These are phyloP conservation scores for Dynastes hyllus DNA, from an alignment of 2,888 invertebrate genomes.

Conservation along the genomic window DNA sequence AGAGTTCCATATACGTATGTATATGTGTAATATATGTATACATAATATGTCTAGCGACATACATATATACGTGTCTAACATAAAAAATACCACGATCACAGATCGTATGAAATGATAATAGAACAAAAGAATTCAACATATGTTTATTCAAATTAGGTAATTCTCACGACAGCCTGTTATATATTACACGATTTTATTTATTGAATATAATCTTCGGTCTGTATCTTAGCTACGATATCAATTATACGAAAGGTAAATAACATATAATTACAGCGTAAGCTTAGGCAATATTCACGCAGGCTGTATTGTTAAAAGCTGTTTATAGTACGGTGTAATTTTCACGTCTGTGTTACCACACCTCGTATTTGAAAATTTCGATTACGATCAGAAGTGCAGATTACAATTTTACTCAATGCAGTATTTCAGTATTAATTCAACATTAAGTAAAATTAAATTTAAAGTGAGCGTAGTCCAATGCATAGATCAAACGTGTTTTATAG, in stretches of 20 bases:
- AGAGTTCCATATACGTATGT: no score
- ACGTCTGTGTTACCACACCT: slow-evolving; percentile 13
- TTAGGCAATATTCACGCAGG: slow-evolving; percentile 26
- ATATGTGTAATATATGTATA: no score
- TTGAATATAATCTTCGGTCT: slow-evolving; percentile 35
- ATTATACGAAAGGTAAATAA: slow-evolving; percentile 29
- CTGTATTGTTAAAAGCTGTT: slow-evolving; percentile 10
- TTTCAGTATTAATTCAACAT: no score
- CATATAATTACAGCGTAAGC: slow-evolving; percentile 30
- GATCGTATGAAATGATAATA: slow-evolving; percentile 25
- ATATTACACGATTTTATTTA: slow-evolving; percentile 37
- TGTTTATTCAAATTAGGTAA: slow-evolving; percentile 45
- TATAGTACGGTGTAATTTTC: slow-evolving; percentile 23
- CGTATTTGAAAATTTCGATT: slow-evolving; percentile 5
- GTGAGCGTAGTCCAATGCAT: no score
- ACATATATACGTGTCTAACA: background rate
- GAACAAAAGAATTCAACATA: slow-evolving; percentile 37
- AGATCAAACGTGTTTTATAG: no score
- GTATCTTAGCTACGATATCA: slow-evolving; percentile 31
- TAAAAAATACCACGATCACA: background rate
- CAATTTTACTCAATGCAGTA: no score
- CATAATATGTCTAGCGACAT: no score
- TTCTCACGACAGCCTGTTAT: slow-evolving; percentile 35
- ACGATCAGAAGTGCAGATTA: background rate
- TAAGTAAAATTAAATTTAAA: no score